Evolutionary conservation across 2,888 invertebrate genomes (phyloP).

Genomic region (Caenorhabditis sp.): DNA sequence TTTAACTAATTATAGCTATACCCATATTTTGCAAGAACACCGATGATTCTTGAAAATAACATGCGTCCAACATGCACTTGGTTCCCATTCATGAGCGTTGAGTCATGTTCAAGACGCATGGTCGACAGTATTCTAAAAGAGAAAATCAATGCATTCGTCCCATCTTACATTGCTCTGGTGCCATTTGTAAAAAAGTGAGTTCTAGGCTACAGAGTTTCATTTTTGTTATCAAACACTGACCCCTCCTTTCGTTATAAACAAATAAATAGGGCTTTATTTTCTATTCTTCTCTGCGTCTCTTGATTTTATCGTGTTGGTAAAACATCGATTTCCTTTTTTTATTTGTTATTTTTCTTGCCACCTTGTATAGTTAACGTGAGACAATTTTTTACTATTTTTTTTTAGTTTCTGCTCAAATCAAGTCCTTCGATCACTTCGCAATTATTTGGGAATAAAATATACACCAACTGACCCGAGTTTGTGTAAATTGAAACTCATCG

Average conservation of each 20-base stretch:
- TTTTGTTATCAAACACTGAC: constrained; percentile 3
- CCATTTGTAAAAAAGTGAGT: constrained; percentile 58
- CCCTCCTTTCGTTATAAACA: constrained; percentile 1
- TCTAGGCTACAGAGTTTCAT: neutral
- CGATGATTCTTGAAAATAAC: constrained; percentile 66
- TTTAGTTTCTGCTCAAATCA: constrained; percentile 44
- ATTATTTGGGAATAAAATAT: constrained; percentile 57
- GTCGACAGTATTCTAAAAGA: constrained; percentile 68
- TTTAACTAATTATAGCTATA: constrained; percentile 74
- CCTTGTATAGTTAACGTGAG: neutral
- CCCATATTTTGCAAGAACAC: constrained; percentile 79
- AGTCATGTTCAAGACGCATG: constrained; percentile 60
- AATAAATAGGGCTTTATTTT: neutral
- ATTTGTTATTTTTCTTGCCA: neutral
- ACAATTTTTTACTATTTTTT: constrained; percentile 13
- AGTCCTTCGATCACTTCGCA: constrained; percentile 56
- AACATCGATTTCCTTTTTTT: neutral
- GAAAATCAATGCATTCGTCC: constrained; percentile 65
- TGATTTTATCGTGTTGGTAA: neutral
- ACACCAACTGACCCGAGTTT: constrained; percentile 37
- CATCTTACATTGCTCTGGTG: constrained; percentile 57
- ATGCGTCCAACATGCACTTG: constrained; percentile 69
- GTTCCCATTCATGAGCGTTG: constrained; percentile 68
- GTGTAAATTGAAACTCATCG: constrained; percentile 27
- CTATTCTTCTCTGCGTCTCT: neutral